Percentiles rank a stretch among this genome's conserved stretches.
These are phyloP conservation scores for Spatula versicolor DNA, from an alignment of 2,797 vertebrate species.

Conservation along the genomic window DNA sequence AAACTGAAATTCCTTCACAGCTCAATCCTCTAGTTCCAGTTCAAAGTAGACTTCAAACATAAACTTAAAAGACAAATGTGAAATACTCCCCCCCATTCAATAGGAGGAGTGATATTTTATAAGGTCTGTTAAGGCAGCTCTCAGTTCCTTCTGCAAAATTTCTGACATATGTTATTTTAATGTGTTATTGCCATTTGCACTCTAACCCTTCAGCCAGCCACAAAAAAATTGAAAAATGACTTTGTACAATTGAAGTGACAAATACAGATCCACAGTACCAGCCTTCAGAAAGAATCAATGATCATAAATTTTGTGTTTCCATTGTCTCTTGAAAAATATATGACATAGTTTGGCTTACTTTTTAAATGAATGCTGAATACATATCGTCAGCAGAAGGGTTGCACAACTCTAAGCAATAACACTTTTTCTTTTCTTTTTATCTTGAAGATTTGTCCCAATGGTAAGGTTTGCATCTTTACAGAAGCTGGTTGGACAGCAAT, in stretches of 20 bases:
- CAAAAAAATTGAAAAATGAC: slow-evolving; percentile 60
- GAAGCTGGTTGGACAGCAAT: neutral
- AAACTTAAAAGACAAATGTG: slow-evolving; percentile 15
- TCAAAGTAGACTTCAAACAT: neutral
- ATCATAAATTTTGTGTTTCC: slow-evolving; percentile 35
- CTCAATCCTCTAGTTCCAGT: neutral
- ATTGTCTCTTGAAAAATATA: slow-evolving; percentile 29
- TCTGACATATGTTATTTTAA: slow-evolving; percentile 14
- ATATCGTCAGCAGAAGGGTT: neutral
- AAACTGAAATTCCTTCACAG: neutral
- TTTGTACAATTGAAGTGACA: slow-evolving; percentile 45
- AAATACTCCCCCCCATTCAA: neutral
- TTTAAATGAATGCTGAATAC: neutral
- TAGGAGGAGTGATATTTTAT: neutral
- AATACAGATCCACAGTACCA: slow-evolving; percentile 31
- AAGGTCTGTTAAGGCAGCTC: neutral
- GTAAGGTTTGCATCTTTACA: neutral
- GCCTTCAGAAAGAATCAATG: slow-evolving; percentile 48
- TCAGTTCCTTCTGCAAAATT: neutral
- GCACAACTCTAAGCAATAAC: neutral
- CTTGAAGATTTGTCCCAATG: neutral
- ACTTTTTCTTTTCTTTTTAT: neutral
- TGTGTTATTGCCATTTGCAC: slow-evolving; percentile 8
- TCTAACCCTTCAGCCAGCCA: slow-evolving; percentile 30
- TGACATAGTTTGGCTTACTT: neutral